These are phyloP conservation scores for Polyommatus icarus DNA, from an alignment of 2,888 invertebrate genomes.

Conservation along the genomic window DNA sequence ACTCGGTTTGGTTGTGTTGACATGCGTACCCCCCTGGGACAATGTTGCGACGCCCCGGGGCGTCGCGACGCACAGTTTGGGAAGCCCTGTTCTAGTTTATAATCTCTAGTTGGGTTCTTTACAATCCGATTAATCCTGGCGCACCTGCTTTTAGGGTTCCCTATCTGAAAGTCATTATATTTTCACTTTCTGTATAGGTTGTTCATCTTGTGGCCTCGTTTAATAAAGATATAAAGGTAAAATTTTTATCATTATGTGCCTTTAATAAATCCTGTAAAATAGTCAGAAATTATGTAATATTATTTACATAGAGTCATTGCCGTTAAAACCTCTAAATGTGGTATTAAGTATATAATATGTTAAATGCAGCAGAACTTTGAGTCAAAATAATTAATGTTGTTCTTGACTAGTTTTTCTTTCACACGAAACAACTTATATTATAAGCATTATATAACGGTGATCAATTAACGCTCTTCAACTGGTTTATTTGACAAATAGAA, in stretches of 20 bases:
- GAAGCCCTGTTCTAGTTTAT: background rate
- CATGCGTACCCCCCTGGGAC: too few relatives aligned
- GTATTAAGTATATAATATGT: background rate
- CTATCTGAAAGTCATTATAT: background rate
- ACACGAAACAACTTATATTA: background rate
- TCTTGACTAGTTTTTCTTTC: background rate
- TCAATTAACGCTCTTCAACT: conserved; percentile 14
- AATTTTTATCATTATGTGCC: background rate
- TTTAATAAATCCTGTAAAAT: too few relatives aligned
- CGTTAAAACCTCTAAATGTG: background rate
- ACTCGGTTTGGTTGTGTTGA: too few relatives aligned
- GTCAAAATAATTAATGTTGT: background rate
- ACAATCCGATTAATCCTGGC: conserved; percentile 25
- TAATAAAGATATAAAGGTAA: background rate
- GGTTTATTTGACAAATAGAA: conserved; percentile 19
- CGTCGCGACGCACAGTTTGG: too few relatives aligned
- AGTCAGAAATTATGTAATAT: too few relatives aligned
- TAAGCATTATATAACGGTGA: background rate
- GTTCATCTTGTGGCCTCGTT: background rate
- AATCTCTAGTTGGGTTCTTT: conserved; percentile 18
- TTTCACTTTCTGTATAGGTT: background rate
- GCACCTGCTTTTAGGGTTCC: conserved; percentile 29
- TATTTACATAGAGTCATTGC: background rate
- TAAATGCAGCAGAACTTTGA: background rate
- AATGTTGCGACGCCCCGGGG: too few relatives aligned